Conservation (phyloP, 1,140 invertebrate species). For the Psix sp. region DNA sequence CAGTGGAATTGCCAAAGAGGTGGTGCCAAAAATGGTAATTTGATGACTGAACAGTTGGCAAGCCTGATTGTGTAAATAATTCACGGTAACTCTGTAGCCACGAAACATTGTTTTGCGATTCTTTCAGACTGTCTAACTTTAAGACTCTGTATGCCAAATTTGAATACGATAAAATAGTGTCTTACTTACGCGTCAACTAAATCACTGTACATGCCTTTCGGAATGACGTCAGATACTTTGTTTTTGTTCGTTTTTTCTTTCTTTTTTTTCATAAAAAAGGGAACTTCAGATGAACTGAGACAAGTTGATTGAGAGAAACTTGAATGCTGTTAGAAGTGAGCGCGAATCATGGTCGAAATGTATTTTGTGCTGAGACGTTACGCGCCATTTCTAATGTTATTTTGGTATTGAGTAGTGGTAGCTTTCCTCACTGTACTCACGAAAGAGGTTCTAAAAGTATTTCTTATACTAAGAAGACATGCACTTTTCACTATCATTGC, state of each 20-base stretch:
- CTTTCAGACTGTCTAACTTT: conserved; percentile 26
- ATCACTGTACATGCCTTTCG: conserved; percentile 38
- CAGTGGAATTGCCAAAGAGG: conserved; percentile 9
- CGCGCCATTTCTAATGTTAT: conserved; percentile 45
- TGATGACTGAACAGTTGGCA: not conserved
- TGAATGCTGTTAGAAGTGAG: conserved; percentile 49
- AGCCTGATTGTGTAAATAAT: not conserved
- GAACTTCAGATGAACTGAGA: conserved; percentile 17
- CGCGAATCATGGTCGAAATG: conserved; percentile 21
- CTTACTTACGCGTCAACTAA: conserved; percentile 27
- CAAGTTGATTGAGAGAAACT: conserved; percentile 20
- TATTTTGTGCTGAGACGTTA: conserved; percentile 49
- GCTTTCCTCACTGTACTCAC: conserved; percentile 49
- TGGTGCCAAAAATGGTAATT: conserved; percentile 13
- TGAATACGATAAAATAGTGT: conserved; percentile 48
- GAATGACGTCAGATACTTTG: too few species aligned
- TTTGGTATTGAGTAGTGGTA: conserved; percentile 42
- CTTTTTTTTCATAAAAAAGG: too few species aligned
- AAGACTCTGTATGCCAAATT: conserved; percentile 56
- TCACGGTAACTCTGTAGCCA: conserved; percentile 11
- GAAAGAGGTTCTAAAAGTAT: conserved; percentile 53
- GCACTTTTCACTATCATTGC: conserved; percentile 57
- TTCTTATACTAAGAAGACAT: conserved; percentile 57
- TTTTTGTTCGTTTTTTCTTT: too few species aligned
- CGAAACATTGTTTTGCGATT: not conserved